Base-by-base conservation (phyloP, 2,113 vertebrate genomes). In the Psettodes erumei region DNA sequence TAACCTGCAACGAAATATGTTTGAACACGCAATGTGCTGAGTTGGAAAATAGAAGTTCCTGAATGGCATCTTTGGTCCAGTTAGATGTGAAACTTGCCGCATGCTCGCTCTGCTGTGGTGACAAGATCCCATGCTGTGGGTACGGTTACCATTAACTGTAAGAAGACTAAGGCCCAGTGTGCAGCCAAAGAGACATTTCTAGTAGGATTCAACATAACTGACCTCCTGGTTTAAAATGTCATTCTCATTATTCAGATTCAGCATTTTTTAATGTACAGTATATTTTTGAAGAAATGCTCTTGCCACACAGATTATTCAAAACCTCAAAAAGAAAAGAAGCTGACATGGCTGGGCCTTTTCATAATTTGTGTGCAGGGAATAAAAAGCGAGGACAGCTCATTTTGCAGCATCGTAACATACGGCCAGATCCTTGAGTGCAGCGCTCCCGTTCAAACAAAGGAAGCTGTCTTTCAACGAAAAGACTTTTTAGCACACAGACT, bases 111-210 rank as follows among this genome's bases (percentile, higher is more conserved):
- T 59, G 40, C 45, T 54, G 56, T 59, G 19, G 35, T 28, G 67
- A 60, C 6, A 33, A n/a, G 23, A 79, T 54, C 47, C 28, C 30
- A 40, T n/a, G 19, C 15, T 19, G 11, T 28, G 25, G 71, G 8
- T 66, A 45, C 59, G 50, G 55, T 76, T 81, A 78, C 19, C 75
- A 48, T 63, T 74, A n/a, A 43, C 30, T 43, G 51, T 71, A 47
- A 30, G 48, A n/a, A n/a, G 25, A 13, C 18, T 42, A 16, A 79
- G 43, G 47, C 62, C 47, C n/a, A 33, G 27, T 28, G 18, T 61
- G 32, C 28, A 69, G 35, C 45, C 33, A 19, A 28, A 19, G 51
- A 37, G 53, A 30, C 13, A 21, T 27, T 68, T 80, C n/a, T 19
- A 47, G 13, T 19, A 64, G 3, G 28, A 32, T 16, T 69, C 0